These are phyloP conservation scores for Acleris cristana DNA, from an alignment of 2,888 invertebrate genomes.

Conservation along the genomic window DNA sequence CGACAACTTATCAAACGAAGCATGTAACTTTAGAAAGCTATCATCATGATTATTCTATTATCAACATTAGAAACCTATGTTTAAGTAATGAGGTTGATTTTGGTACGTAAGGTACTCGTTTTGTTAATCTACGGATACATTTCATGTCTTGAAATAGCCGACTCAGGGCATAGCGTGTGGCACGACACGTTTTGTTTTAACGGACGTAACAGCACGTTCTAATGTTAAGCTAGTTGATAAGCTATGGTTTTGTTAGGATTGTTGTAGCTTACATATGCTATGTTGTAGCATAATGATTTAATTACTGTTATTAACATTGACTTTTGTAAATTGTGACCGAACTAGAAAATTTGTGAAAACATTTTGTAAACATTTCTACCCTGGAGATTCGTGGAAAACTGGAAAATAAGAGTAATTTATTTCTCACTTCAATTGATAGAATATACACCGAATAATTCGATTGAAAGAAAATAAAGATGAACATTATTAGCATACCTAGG, in stretches of 20 bases:
- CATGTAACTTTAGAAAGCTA: neutral
- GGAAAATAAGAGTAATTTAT: too few relatives aligned
- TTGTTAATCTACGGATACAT: neutral
- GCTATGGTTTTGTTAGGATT: neutral
- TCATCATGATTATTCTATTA: neutral
- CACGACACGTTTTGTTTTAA: neutral
- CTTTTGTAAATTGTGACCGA: neutral
- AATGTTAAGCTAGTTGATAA: neutral
- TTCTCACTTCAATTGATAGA: too few relatives aligned
- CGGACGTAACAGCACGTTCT: neutral
- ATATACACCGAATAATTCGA: too few relatives aligned
- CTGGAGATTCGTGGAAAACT: too few relatives aligned
- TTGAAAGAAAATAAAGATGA: too few relatives aligned
- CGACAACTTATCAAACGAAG: constrained; percentile 5
- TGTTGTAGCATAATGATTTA: neutral
- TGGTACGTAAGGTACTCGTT: neutral
- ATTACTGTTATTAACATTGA: neutral
- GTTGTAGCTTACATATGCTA: neutral
- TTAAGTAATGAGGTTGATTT: neutral
- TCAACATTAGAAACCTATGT: neutral
- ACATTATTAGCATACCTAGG: too few relatives aligned
- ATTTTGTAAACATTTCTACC: too few relatives aligned
- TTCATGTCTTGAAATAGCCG: constrained; percentile 1
- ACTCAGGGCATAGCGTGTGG: neutral
- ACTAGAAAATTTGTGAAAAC: neutral